Conservation (phyloP, 2,888 invertebrate genomes). For the Cataglyphis altisquamis region DNA sequence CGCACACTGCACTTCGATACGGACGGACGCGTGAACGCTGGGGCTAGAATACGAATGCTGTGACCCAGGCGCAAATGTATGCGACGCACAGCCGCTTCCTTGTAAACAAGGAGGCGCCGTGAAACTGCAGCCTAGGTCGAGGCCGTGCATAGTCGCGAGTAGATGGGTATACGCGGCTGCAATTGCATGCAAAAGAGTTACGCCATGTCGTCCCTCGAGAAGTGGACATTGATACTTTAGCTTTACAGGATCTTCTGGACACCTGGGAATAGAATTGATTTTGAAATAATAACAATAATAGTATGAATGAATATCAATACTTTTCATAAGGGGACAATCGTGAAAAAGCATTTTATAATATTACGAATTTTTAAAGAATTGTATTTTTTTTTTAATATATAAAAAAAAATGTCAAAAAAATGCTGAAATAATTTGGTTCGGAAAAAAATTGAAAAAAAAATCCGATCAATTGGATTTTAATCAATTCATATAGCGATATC, state of each 20-base stretch:
- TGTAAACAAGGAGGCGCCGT: conserved; percentile 82
- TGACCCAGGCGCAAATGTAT: conserved; percentile 80
- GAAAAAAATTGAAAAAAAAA: not conserved
- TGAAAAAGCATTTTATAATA: not conserved
- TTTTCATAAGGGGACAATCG: conserved; percentile 10
- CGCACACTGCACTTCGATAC: conserved; percentile 80
- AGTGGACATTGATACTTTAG: not conserved
- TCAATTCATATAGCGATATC: not conserved
- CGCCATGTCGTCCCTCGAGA: conserved; percentile 1
- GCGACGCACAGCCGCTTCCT: conserved; percentile 81
- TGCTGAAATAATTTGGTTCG: not conserved
- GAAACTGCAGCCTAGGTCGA: conserved; percentile 71
- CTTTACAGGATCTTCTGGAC: not conserved
- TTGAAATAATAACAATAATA: not conserved
- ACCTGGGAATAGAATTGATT: not conserved
- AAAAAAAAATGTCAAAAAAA: not conserved
- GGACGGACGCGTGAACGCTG: conserved; percentile 73
- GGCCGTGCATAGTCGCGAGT: conserved; percentile 65
- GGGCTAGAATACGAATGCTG: conserved; percentile 81
- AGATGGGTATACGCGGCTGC: conserved; percentile 24
- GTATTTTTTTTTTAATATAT: not conserved
- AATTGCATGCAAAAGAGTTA: conserved; percentile 28
- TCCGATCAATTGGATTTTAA: conserved; percentile 1
- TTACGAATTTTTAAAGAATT: not conserved
- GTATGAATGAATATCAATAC: not conserved